A percentile compares a stretch with the other conserved stretches of the same genome.
Evolutionary conservation across 1,140 invertebrate species (phyloP).

Genomic region (Carposina sasakii): DNA sequence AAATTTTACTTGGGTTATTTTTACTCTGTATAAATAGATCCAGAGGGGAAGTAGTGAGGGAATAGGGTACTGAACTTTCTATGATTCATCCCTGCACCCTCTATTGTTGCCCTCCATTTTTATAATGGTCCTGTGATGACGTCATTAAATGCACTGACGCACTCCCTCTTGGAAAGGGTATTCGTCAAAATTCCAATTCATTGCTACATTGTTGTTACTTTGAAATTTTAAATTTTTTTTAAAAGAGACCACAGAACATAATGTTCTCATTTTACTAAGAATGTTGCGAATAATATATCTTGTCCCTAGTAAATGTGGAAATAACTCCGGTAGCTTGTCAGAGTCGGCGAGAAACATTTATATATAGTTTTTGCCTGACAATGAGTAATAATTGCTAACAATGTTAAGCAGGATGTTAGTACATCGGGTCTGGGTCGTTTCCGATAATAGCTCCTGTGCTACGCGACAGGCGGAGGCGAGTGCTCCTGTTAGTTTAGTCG

Average conservation of each 20-base stretch:
- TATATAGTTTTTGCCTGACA: too few relatives aligned
- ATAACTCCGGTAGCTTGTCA: too few relatives aligned
- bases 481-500: too few relatives aligned
- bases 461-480: too few relatives aligned
- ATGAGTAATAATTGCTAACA: too few relatives aligned
- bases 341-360: too few relatives aligned
- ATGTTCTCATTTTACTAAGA: too few relatives aligned
- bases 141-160: conserved; percentile 54
- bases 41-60: conserved; percentile 20
- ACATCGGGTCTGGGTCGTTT: too few relatives aligned
- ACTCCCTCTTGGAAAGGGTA: conserved; percentile 38
- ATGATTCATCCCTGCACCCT: conserved; percentile 68
- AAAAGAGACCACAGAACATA: conserved; percentile 12
- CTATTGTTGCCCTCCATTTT: conserved; percentile 42
- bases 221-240: conserved; percentile 37
- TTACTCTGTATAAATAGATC: conserved; percentile 44
- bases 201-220: conserved; percentile 36
- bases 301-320: too few relatives aligned
- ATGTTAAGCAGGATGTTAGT: too few relatives aligned
- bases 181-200: conserved; percentile 60
- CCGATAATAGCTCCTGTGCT: too few relatives aligned
- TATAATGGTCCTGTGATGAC: conserved; percentile 53
- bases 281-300: too few relatives aligned
- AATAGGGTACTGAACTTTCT: conserved; percentile 55
- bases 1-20: conserved; percentile 18